Base-by-base conservation (phyloP, 2,888 invertebrate genomes). In the Synanthedon tipuliformis region DNA sequence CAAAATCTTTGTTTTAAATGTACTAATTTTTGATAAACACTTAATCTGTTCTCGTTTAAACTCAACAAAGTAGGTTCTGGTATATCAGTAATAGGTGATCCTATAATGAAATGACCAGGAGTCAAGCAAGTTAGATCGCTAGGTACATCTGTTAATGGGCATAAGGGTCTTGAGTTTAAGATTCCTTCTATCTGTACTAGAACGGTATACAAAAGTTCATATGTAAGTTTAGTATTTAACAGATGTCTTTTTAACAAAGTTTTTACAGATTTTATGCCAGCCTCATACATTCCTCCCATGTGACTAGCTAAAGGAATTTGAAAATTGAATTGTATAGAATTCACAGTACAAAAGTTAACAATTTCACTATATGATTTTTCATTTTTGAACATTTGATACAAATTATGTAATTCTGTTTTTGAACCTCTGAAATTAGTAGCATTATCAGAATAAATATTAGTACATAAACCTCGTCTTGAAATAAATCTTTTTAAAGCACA, bases 361-460 rank as follows among this genome's bases (percentile, higher is more conserved):
- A 52, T 50, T 13, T 50, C 41, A 50, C 13, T 50, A n/a, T 50
- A 50, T 12, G 16, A 52, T 0, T 40, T 40, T 12, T 45, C 40
- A 16, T 45, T 50, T 8, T 50, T 34, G 13, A 53, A 55, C 41
- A 52, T 51, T 34, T 48, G 52, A 41, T 55, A 41, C 2, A 55
- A 40, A 0, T 51, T 48, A 41, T 48, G 12, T 11, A 54, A 15
- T 54, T 51, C 51, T 0, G 12, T n/a, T 1, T n/a, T 10, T 3
- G 52, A n/a, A 51, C 56, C 53, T 18, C 18, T 40, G 23, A 56
- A 56, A 53, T 56, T 56, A n/a, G 52, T 51, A 23, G 50, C 56
- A 55, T 56, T 56, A 49, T 55, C 52, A 34, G 51, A 41, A 50
- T 57, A 51, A 7, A 57, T 41, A 41, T 34, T 48, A 50, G 23